Conservation (phyloP, 2,797 vertebrate genomes). For the Pseudochromis fuscus region DNA sequence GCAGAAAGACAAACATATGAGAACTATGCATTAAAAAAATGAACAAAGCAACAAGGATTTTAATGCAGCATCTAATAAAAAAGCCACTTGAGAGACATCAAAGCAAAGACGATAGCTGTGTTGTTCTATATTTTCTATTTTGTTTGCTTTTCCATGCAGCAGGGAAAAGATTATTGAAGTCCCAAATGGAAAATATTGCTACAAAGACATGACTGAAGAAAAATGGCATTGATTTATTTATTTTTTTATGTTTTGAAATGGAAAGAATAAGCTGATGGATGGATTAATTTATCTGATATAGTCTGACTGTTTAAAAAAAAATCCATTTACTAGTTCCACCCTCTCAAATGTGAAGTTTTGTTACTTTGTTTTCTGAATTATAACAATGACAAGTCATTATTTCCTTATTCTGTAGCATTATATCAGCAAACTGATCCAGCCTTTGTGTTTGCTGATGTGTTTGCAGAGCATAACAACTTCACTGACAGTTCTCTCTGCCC, state of each 20-base stretch:
- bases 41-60: background rate
- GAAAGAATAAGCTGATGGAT: too few relatives aligned
- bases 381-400: too few relatives aligned
- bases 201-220: background rate
- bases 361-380: too few relatives aligned
- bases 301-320: too few relatives aligned
- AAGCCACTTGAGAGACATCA: constrained; percentile 35
- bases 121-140: background rate
- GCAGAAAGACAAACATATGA: background rate
- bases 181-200: background rate
- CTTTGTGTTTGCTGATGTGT: too few relatives aligned
- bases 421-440: background rate
- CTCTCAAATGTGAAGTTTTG: too few relatives aligned
- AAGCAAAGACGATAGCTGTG: background rate
- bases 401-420: too few relatives aligned
- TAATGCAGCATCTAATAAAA: constrained; percentile 4
- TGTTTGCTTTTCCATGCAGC: background rate
- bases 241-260: background rate
- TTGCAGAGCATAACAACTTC: too few relatives aligned
- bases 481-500: background rate
- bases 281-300: too few relatives aligned
- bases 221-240: background rate
- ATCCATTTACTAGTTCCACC: too few relatives aligned
- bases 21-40: background rate
- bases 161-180: background rate